These are phyloP conservation scores for Drosophila bocki DNA, from an alignment of 1,140 invertebrate genomes.

Conservation along the genomic window DNA sequence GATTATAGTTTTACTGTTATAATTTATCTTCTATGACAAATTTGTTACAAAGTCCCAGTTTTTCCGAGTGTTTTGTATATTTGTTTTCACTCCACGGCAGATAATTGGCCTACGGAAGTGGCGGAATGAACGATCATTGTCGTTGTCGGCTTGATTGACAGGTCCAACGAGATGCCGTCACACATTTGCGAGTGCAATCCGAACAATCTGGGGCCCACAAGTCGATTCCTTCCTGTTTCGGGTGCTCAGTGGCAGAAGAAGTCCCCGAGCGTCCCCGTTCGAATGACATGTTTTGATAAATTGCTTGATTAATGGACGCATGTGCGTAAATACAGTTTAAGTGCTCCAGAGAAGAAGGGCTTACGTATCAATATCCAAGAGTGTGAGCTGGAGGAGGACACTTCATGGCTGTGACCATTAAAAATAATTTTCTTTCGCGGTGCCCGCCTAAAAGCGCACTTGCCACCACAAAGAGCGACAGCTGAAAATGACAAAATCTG, in stretches of 20 bases:
- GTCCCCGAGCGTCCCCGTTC: conserved; percentile 18
- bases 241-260: conserved; percentile 23
- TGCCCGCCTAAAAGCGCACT: conserved; percentile 51
- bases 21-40: too few species aligned
- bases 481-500: conserved; percentile 61
- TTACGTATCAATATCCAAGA: conserved; percentile 58
- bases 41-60: neutral
- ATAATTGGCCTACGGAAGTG: conserved; percentile 39
- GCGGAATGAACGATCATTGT: conserved; percentile 29
- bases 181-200: conserved; percentile 12
- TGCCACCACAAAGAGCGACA: conserved; percentile 40
- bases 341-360: conserved; percentile 53
- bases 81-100: conserved; percentile 26
- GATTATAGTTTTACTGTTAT: neutral
- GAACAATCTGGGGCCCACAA: conserved; percentile 38
- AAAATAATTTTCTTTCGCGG: conserved; percentile 69
- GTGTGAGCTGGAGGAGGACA: conserved; percentile 18
- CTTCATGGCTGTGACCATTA: conserved; percentile 65
- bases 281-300: conserved; percentile 80
- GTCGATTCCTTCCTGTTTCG: conserved; percentile 39
- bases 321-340: conserved; percentile 77
- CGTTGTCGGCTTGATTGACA: conserved; percentile 25
- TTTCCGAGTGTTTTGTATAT: neutral
- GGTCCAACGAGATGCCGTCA: conserved; percentile 31
- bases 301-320: conserved; percentile 80